Evolutionary conservation across 2,797 vertebrate genomes (phyloP).

Genomic region (Takifugu rubripes): DNA sequence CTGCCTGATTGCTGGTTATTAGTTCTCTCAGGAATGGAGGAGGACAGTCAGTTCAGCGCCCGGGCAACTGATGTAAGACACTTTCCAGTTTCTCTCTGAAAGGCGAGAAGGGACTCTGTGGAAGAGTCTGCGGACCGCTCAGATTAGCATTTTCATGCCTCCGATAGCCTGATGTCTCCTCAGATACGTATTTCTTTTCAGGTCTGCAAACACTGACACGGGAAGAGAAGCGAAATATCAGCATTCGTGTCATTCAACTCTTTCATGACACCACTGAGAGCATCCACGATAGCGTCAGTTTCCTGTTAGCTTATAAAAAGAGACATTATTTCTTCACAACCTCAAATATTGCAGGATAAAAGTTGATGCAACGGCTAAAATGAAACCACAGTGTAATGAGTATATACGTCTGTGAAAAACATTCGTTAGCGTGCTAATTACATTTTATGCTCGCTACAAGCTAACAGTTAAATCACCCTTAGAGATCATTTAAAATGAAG

Average conservation of each 20-base stretch:
- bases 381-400: no score
- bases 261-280: no score
- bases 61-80: constrained; percentile 6
- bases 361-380: no score
- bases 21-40: constrained; percentile 7
- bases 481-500: no score
- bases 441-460: no score
- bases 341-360: no score
- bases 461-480: no score
- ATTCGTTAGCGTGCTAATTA: no score
- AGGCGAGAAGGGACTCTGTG: constrained; percentile 22
- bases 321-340: not conserved
- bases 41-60: no score
- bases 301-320: not conserved
- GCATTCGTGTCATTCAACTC: not conserved
- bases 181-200: not conserved
- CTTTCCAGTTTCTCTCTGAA: constrained; percentile 6
- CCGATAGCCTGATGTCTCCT: constrained; percentile 2
- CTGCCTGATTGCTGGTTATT: constrained; percentile 31
- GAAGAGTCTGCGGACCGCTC: constrained; percentile 1
- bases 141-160: constrained; percentile 4
- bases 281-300: not conserved
- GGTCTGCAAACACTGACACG: not conserved
- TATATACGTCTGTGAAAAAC: no score
- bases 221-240: not conserved